A percentile compares a stretch with the other conserved stretches of the same genome.
These are phyloP conservation scores for Euthynnus affinis DNA, from an alignment of 2,797 vertebrate genomes.

Conservation along the genomic window DNA sequence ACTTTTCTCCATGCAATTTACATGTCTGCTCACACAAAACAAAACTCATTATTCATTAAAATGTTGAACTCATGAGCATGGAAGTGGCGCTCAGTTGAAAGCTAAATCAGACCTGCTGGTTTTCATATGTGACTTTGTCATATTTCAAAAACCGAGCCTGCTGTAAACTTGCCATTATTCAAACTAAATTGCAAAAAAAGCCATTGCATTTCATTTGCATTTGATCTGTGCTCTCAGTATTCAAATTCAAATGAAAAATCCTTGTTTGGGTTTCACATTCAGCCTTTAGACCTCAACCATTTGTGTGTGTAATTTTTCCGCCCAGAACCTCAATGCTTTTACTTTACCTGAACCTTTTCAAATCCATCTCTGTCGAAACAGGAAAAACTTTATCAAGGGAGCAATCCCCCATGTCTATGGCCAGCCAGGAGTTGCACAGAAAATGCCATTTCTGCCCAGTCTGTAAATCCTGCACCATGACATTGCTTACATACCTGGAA, in stretches of 20 bases:
- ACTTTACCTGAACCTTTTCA: constrained; percentile 91
- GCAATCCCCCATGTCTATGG: constrained; percentile 89
- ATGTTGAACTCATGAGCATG: not conserved
- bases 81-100: not conserved
- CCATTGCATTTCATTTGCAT: constrained; percentile 33
- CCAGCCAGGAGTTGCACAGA: constrained; percentile 94
- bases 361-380: constrained; percentile 90
- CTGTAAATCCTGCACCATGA: constrained; percentile 90
- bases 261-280: not conserved
- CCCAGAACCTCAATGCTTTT: not conserved
- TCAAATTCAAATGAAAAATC: constrained; percentile 13
- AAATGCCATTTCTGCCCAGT: constrained; percentile 90
- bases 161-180: not conserved
- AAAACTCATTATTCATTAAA: not conserved
- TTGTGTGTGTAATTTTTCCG: not conserved
- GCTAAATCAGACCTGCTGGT: not conserved
- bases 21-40: not conserved
- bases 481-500: constrained; percentile 90
- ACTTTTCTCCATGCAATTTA: not conserved
- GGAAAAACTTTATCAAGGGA: constrained; percentile 90
- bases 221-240: not conserved
- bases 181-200: not conserved
- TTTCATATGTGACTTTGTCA: not conserved
- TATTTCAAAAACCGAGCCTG: not conserved
- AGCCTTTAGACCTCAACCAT: not conserved